Percentiles rank a stretch among this genome's conserved stretches.
Evolutionary conservation across 37 sponge, comb jelly and placozoan species (phyloP).

Genomic region (Eunapius fragilis): DNA sequence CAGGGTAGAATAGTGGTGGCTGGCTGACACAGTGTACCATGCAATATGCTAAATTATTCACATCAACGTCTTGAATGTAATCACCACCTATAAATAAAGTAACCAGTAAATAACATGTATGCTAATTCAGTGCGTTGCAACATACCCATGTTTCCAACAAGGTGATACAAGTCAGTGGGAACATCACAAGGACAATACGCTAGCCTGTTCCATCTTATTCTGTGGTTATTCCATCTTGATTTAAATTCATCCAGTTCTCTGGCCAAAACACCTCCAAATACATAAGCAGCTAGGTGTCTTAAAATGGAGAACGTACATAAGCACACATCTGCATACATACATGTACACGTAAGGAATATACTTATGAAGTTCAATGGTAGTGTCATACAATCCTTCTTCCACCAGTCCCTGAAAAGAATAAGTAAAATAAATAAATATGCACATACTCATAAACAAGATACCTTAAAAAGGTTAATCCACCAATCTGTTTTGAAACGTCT

Average conservation of each 20-base stretch:
- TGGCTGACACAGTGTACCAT: conserved; percentile 11
- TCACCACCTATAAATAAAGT: conserved; percentile 10
- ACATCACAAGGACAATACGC: conserved; percentile 1
- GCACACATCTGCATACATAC: neutral
- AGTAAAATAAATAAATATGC: neutral
- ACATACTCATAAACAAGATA: neutral
- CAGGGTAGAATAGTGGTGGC: conserved; percentile 23
- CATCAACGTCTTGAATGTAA: conserved; percentile 21
- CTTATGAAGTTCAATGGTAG: conserved; percentile 8
- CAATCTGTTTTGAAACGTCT: conserved; percentile 31
- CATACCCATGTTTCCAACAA: conserved; percentile 27
- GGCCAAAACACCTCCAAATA: neutral
- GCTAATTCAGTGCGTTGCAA: neutral
- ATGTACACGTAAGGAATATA: neutral
- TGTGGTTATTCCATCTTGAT: conserved; percentile 39
- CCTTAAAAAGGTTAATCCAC: conserved; percentile 54
- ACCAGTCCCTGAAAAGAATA: conserved; percentile 7
- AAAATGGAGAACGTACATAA: conserved; percentile 5
- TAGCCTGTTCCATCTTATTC: conserved; percentile 18
- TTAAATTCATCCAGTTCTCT: conserved; percentile 40
- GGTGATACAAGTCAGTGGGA: conserved; percentile 44
- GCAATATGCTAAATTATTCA: conserved; percentile 9
- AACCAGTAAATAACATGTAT: neutral
- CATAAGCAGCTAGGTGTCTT: neutral
- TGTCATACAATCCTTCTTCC: conserved; percentile 12